Evolutionary conservation across 2,888 invertebrate genomes (phyloP).

Genomic region (Rugalucina vietnamica): DNA sequence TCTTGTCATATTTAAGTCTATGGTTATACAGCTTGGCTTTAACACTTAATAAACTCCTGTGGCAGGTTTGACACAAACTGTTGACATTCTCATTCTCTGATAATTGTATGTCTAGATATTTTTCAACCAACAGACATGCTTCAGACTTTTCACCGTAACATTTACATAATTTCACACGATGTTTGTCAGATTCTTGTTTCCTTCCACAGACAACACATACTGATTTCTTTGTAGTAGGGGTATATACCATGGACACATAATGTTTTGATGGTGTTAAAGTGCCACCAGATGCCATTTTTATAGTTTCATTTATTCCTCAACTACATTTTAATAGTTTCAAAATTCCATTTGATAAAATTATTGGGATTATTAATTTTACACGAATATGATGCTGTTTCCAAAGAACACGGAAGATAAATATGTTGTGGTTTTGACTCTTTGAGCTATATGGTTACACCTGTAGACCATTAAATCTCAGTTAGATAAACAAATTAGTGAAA

Average conservation of each 20-base stretch:
- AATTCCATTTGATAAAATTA: no score
- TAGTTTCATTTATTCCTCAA: no score
- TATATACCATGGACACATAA: background rate
- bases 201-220: background rate
- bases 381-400: no score
- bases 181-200: background rate
- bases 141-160: background rate
- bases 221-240: background rate
- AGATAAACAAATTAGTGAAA: no score
- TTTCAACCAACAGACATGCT: background rate
- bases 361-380: no score
- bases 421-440: no score
- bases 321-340: no score
- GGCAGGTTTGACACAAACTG: background rate
- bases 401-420: no score
- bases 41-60: background rate
- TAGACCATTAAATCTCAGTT: no score
- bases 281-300: background rate
- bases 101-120: background rate
- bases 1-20: background rate
- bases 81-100: background rate
- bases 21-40: background rate
- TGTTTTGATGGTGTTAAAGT: background rate
- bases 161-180: background rate
- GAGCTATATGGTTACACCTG: no score